Percentiles rank a stretch among this genome's conserved stretches.
phyloP scores from a whole-genome alignment of 2,797 vertebrate genomes.

The Adrianichthys oophorus region DNA sequence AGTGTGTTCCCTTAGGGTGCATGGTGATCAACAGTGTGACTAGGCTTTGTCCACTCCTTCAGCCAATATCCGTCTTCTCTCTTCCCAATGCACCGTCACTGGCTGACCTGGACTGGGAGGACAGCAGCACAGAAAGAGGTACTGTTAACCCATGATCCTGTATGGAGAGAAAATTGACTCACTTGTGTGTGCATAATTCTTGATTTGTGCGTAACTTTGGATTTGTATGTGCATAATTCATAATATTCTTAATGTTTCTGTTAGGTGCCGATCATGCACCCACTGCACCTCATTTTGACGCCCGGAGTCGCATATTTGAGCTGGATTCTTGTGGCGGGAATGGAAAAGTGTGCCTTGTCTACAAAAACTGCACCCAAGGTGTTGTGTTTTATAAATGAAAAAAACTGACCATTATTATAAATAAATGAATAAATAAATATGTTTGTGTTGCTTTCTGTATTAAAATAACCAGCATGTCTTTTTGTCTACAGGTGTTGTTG shows the following conservation, averaged over 20 bases:
- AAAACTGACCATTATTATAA: too few relatives aligned
- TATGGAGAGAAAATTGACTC: too few relatives aligned
- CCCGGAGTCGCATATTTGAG: constrained; percentile 89
- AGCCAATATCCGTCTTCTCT: constrained; percentile 82
- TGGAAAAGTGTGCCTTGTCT: constrained; percentile 95
- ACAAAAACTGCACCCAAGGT: constrained; percentile 89
- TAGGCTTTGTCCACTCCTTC: constrained; percentile 82
- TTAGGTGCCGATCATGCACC: constrained; percentile 71
- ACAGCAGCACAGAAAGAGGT: constrained; percentile 74
- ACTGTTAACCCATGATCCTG: constrained; percentile 21
- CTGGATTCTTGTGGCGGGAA: constrained; percentile 90
- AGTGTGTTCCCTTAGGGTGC: constrained; percentile 87
- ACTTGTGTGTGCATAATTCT: too few relatives aligned
- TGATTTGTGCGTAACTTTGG: too few relatives aligned
- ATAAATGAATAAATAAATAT: too few relatives aligned
- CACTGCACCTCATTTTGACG: constrained; percentile 87
- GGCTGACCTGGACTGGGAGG: constrained; percentile 88
- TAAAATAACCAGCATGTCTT: too few relatives aligned
- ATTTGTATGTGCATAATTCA: too few relatives aligned
- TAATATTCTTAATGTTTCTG: constrained; percentile 11
- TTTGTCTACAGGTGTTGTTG: constrained; percentile 72
- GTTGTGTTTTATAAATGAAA: constrained; percentile 10
- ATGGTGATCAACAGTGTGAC: constrained; percentile 89
- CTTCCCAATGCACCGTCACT: constrained; percentile 90
- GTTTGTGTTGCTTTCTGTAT: neutral